Percentiles rank a stretch among this genome's conserved stretches.
Evolutionary conservation across 2,797 vertebrate species (phyloP).

Genomic region (Octomys mimax): DNA sequence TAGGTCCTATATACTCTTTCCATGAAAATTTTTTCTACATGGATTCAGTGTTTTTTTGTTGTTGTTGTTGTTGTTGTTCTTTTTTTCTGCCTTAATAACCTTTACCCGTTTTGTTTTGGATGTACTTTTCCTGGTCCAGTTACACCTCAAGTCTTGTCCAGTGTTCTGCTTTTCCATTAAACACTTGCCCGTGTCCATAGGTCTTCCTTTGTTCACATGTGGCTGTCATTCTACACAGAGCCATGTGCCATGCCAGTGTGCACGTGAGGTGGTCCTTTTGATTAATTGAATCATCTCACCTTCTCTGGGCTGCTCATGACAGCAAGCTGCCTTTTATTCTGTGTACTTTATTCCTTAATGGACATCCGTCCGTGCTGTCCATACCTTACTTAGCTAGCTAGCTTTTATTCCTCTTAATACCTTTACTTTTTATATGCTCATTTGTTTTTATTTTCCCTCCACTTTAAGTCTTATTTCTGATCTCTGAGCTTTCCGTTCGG

Average conservation of each 20-base stretch:
- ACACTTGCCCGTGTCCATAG: not conserved
- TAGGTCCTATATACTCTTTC: not conserved
- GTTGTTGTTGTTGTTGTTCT: not conserved
- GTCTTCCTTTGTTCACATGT: not conserved
- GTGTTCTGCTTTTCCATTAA: not conserved
- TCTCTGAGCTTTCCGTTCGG: not conserved
- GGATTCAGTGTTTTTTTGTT: not conserved
- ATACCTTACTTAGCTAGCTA: not conserved
- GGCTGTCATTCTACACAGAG: not conserved
- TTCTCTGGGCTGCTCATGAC: not conserved
- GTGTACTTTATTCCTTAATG: not conserved
- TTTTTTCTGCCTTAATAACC: not conserved
- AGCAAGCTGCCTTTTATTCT: not conserved
- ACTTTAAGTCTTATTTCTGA: not conserved
- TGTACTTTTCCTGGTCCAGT: not conserved
- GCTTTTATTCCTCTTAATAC: not conserved
- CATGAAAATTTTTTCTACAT: not conserved
- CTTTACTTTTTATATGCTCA: not conserved
- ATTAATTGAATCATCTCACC: not conserved
- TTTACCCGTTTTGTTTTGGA: not conserved
- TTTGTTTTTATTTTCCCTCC: slow-evolving; percentile 20
- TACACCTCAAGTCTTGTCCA: not conserved
- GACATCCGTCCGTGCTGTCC: not conserved
- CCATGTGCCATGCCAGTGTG: not conserved
- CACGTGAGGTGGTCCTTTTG: not conserved